Conservation (phyloP, 1,140 invertebrate genomes). For the Danaus melanippus region DNA sequence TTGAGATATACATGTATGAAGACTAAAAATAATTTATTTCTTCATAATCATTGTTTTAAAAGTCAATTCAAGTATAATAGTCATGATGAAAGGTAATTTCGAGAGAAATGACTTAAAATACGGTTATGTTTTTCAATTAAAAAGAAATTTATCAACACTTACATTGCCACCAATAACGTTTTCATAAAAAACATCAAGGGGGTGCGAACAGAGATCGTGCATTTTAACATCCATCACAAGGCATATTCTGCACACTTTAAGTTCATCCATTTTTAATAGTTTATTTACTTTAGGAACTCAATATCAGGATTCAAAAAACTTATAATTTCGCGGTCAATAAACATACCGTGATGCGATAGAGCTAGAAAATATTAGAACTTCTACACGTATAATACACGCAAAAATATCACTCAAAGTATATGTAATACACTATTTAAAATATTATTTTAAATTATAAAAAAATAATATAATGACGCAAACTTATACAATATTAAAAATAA, state of each 20-base stretch:
- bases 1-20: too few species aligned
- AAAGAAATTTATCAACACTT: slow-evolving; percentile 21
- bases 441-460: slow-evolving; percentile 16
- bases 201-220: slow-evolving; percentile 31
- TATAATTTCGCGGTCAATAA: slow-evolving; percentile 36
- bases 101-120: too few species aligned
- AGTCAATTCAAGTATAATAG: too few species aligned
- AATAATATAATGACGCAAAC: slow-evolving; percentile 4
- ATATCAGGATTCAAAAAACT: slow-evolving; percentile 9
- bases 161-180: slow-evolving; percentile 41
- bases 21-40: too few species aligned
- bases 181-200: slow-evolving; percentile 40
- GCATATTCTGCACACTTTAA: slow-evolving; percentile 48
- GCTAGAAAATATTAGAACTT: slow-evolving; percentile 57
- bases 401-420: background rate
- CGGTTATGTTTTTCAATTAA: background rate
- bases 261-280: slow-evolving; percentile 31
- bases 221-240: slow-evolving; percentile 42
- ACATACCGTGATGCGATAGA: slow-evolving; percentile 30
- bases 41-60: too few species aligned
- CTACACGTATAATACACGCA: slow-evolving; percentile 16
- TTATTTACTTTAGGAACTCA: slow-evolving; percentile 1
- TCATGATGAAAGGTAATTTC: too few species aligned
- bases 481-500: slow-evolving; percentile 6
- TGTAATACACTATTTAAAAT: slow-evolving; percentile 7